Evolutionary conservation across 1,140 invertebrate species (phyloP).

Genomic region (Zaprionus inermis): DNA sequence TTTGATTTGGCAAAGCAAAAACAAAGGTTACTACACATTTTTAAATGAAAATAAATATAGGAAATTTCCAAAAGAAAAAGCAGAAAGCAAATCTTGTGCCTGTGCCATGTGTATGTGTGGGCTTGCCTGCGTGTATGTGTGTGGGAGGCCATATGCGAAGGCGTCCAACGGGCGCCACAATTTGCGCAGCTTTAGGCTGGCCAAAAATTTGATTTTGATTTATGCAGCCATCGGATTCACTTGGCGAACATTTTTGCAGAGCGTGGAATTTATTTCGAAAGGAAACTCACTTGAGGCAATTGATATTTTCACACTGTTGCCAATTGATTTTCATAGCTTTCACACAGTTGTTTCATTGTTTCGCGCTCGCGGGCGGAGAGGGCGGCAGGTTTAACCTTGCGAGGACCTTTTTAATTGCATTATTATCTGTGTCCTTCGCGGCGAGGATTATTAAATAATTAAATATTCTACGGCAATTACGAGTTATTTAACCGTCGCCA

Average conservation of each 20-base stretch:
- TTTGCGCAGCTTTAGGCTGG: constrained; percentile 67
- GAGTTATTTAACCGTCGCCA: constrained; percentile 30
- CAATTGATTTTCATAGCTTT: neutral
- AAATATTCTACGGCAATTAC: constrained; percentile 31
- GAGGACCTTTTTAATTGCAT: constrained; percentile 14
- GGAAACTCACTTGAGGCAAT: neutral
- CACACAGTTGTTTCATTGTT: too few species aligned
- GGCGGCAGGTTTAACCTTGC: neutral
- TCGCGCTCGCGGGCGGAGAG: neutral
- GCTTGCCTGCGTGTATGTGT: constrained; percentile 28
- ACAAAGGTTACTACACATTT: neutral
- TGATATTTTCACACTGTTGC: neutral
- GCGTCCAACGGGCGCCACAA: constrained; percentile 61
- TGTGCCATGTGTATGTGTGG: constrained; percentile 1
- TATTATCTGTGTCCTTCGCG: constrained; percentile 24
- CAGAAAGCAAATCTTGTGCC: too few species aligned
- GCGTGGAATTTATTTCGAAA: neutral
- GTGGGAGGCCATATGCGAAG: constrained; percentile 55
- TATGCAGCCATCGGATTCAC: constrained; percentile 11
- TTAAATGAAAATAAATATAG: neutral
- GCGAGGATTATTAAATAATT: constrained; percentile 13
- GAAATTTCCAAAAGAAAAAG: neutral
- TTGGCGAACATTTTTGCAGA: neutral
- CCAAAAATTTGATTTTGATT: constrained; percentile 38
- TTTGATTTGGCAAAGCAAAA: neutral